Evolutionary conservation across 2,888 invertebrate species (phyloP), one percentile per base, ranked within the genome.

Genomic region (Luffia ferchaultella): DNA sequence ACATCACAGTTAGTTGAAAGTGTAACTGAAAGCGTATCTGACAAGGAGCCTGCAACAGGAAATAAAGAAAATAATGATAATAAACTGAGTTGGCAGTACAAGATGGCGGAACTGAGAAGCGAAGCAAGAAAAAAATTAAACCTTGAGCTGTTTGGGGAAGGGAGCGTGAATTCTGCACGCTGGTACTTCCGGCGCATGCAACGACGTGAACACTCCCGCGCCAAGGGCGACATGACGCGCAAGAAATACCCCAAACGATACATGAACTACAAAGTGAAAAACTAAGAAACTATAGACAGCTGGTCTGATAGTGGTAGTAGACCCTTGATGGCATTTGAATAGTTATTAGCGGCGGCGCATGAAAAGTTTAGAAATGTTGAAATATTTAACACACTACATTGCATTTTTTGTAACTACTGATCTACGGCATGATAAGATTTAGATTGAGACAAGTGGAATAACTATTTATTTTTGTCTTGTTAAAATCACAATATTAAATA

Each of bases 131-230:
- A 69, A 50, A 74, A 64, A 56, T 57, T 78, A 2, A 74, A 79
- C 55, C 62, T 67, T 42, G 80, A 76, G 50, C 54, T 76, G 15
- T 75, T 78, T 57, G 73, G 73, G 16, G 70, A 73, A 20, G 64
- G 60, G 16, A 67, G 62, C 42, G 61, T 66, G 1, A 76, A 76
- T 54, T 48, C 53, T 16, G 78, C 80, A 1, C 70, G 71, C 1
- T 84, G 85, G 85, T 84, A 85, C 57, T 84, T 84, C 55, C 68
- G 75, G 16, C 74, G 83, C 19, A 78, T 84, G 83, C 71, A 74
- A 49, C 70, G 70, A 52, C 69, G 85, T 3, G 83, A 85, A 50
- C 79, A 82, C 51, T 78, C 79, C 51, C 74, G 83, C 46, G 64
- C 70, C 2, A 76, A 77, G 52, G 65, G 65, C 16, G 71, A 75